phyloP scores from a whole-genome alignment of 2,888 invertebrate genomes.

The Microplitis manilae region DNA sequence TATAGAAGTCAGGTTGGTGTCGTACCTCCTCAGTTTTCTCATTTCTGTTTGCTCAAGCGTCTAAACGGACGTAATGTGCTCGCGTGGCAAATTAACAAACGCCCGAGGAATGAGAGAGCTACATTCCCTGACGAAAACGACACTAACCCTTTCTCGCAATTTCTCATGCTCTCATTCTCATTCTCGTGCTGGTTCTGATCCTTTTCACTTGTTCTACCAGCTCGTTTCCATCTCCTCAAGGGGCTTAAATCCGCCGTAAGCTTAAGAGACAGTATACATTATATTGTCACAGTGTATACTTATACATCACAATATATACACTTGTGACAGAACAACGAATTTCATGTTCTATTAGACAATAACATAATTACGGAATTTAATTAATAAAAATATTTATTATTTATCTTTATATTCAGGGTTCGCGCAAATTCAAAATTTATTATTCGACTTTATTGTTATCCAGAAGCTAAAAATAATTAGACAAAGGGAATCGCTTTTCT shows the following conservation, averaged over 20 bases:
- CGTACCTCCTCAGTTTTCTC: slow-evolving; percentile 55
- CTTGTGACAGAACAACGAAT: slow-evolving; percentile 58
- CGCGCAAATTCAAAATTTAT: too few relatives aligned
- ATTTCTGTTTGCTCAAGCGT: slow-evolving; percentile 53
- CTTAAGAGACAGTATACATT: slow-evolving; percentile 46
- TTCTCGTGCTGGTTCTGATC: slow-evolving; percentile 23
- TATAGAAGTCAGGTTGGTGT: slow-evolving; percentile 40
- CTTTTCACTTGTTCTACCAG: slow-evolving; percentile 33
- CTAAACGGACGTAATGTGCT: slow-evolving; percentile 55
- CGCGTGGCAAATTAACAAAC: slow-evolving; percentile 62
- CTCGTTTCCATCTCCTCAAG: slow-evolving; percentile 32
- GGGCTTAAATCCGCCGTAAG: slow-evolving; percentile 30
- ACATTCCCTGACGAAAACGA: slow-evolving; percentile 41
- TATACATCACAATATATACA: not conserved
- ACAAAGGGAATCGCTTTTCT: not conserved
- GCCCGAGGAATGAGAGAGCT: slow-evolving; percentile 54
- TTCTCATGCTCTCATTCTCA: not conserved
- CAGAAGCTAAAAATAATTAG: too few relatives aligned
- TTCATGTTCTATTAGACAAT: slow-evolving; percentile 67
- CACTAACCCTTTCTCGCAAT: slow-evolving; percentile 33
- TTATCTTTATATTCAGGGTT: too few relatives aligned
- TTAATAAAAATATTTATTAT: not conserved
- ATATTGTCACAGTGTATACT: slow-evolving; percentile 55
- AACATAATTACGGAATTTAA: slow-evolving; percentile 28
- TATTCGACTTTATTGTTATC: too few relatives aligned